These are phyloP conservation scores for Piscicola geometra DNA, from an alignment of 2,888 invertebrate genomes.

Conservation along the genomic window DNA sequence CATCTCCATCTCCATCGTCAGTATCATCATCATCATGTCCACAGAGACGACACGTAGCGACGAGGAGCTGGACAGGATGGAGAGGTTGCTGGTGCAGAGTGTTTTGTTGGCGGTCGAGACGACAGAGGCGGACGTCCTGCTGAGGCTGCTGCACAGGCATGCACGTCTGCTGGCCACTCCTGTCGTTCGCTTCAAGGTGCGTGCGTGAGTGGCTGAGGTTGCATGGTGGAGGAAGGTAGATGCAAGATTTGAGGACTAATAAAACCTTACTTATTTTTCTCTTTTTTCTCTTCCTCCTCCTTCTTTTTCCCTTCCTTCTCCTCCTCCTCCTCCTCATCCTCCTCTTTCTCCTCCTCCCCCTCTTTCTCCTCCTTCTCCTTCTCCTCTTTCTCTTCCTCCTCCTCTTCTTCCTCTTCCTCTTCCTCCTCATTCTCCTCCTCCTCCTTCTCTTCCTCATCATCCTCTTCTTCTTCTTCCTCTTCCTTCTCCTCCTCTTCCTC, in stretches of 20 bases:
- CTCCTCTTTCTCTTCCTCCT: constrained; percentile 31
- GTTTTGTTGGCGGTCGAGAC: not conserved
- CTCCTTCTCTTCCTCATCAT: not conserved
- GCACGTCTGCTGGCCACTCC: not conserved
- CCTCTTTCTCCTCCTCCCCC: constrained; percentile 47
- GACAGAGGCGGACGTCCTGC: not conserved
- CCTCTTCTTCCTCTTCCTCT: constrained; percentile 27
- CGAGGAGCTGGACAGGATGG: not conserved
- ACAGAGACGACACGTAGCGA: no score
- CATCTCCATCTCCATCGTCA: no score
- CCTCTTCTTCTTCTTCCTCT: not conserved
- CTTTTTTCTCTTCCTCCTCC: constrained; percentile 19
- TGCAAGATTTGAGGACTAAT: not conserved
- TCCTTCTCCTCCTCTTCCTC: constrained; percentile 7
- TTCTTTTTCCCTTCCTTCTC: constrained; percentile 42
- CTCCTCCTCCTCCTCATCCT: constrained; percentile 33
- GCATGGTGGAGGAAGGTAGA: not conserved
- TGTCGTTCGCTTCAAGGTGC: not conserved
- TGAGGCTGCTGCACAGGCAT: not conserved
- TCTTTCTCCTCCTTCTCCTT: constrained; percentile 44
- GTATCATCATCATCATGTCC: no score
- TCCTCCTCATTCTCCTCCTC: constrained; percentile 12
- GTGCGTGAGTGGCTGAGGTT: not conserved
- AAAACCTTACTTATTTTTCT: not conserved
- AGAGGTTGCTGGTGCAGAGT: not conserved